Evolutionary conservation across 2,797 vertebrate species (phyloP), one percentile per base, ranked within the genome.

Genomic region (Myripristis murdjan): DNA sequence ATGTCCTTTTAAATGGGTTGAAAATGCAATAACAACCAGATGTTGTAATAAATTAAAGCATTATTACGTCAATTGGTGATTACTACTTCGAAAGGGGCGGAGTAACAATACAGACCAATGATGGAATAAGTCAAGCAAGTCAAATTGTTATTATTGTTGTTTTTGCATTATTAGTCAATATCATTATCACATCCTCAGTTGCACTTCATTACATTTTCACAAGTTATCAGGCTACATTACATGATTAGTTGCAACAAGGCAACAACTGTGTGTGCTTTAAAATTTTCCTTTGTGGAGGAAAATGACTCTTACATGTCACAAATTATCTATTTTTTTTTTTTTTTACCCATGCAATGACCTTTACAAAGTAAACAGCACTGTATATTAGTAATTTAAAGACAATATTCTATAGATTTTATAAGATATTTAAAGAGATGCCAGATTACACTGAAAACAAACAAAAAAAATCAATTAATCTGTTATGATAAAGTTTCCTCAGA

Each of bases 351-450:
- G 3, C 14, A 39, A 39, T 39, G 37, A 14, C 14, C 37, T 39
- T 39, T 14, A 12, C 4, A 62, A 69, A 43, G 24, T 0, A 61
- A 24, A 6, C 15, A 69, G 10, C 33, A 46, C 9, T 2, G 53
- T 24, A 22, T 49, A 37, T 39, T 33, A n/a, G 37, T 14, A 39
- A 39, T 39, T 39, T 14, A 14, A 3, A 7, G 16, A 24, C 57
- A 1, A 41, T 28, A 8, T 16, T 47, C 2, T 33, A 51, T 0
- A n/a, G 14, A 61, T 47, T 55, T 7, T 22, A n/a, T 64, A 58
- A 23, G 39, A 12, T 37, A 49, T 62, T 53, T 63, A 53, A 59
- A 35, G 20, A 15, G 15, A 66, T 6, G 9, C 1, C 33, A 70
- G 23, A 2, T 47, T 44, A 15, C 33, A 33, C 3, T 31, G 28